These are phyloP conservation scores for Himalopsyche phryganea DNA, from an alignment of 1,140 invertebrate species.

Conservation along the genomic window DNA sequence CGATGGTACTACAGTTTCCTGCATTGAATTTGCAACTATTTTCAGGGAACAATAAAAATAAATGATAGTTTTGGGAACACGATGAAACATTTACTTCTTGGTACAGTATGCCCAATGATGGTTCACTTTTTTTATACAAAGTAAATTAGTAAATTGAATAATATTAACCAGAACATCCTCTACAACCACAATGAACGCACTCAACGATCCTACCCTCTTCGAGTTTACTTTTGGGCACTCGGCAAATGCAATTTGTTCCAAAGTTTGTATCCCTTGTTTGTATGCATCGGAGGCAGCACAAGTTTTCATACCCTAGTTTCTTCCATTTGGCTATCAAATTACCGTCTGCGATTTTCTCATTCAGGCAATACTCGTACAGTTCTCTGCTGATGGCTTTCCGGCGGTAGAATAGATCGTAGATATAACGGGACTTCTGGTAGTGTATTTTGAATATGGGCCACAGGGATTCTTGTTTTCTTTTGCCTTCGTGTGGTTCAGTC, in stretches of 20 bases:
- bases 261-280: slow-evolving; percentile 99
- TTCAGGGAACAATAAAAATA: no score
- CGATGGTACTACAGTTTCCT: no score
- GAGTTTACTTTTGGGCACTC: slow-evolving; percentile 96
- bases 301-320: slow-evolving; percentile 98
- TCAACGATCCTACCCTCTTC: slow-evolving; percentile 98
- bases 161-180: slow-evolving; percentile 90
- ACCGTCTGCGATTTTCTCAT: slow-evolving; percentile 95
- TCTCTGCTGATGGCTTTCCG: slow-evolving; percentile 96
- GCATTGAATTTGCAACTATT: no score
- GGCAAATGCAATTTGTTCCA: slow-evolving; percentile 98
- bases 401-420: slow-evolving; percentile 95
- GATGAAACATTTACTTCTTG: no score
- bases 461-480: slow-evolving; percentile 94
- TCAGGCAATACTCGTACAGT: slow-evolving; percentile 95
- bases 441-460: slow-evolving; percentile 99
- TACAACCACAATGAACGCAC: slow-evolving; percentile 95
- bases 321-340: slow-evolving; percentile 99
- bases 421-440: slow-evolving; percentile 96
- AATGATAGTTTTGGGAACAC: no score
- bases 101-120: no score
- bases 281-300: slow-evolving; percentile 98
- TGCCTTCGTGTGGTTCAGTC: slow-evolving; percentile 98
- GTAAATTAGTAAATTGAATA: no score
- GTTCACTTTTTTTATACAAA: no score